These are phyloP conservation scores for Cremastinae sp. DNA, from an alignment of 2,888 invertebrate species.

Conservation along the genomic window DNA sequence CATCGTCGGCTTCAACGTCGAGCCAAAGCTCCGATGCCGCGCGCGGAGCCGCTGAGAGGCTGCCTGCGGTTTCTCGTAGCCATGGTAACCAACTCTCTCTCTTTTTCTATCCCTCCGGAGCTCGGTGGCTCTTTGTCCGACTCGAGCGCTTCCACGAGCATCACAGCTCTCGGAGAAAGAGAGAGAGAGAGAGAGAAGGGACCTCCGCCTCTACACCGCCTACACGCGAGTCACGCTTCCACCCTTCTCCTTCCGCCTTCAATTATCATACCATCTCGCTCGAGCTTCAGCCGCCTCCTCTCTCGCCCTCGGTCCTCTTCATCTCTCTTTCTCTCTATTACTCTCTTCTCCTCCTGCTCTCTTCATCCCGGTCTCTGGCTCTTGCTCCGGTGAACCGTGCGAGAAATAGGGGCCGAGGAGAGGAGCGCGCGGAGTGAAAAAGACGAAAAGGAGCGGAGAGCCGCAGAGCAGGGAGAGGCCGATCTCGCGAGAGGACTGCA, in stretches of 20 bases:
- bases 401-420: constrained; percentile 47
- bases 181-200: constrained; percentile 2
- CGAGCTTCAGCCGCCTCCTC: constrained; percentile 59
- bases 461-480: constrained; percentile 40
- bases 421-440: constrained; percentile 45
- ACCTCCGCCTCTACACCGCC: constrained; percentile 67
- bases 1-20: constrained; percentile 74
- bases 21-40: constrained; percentile 60
- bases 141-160: constrained; percentile 63
- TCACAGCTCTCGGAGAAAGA: constrained; percentile 1
- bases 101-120: constrained; percentile 39
- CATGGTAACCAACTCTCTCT: constrained; percentile 76
- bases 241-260: constrained; percentile 68
- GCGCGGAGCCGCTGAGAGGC: constrained; percentile 46
- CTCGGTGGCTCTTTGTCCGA: constrained; percentile 52
- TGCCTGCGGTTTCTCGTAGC: constrained; percentile 78
- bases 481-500: constrained; percentile 33
- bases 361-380: constrained; percentile 46
- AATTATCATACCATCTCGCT: constrained; percentile 70
- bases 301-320: constrained; percentile 45
- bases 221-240: constrained; percentile 45
- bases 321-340: constrained; percentile 49
- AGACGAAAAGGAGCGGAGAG: constrained; percentile 55
- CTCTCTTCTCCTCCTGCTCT: constrained; percentile 36
- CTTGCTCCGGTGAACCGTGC: constrained; percentile 57